phyloP scores from a whole-genome alignment of 1,140 invertebrate species.

The Brachionus paranguensis region DNA sequence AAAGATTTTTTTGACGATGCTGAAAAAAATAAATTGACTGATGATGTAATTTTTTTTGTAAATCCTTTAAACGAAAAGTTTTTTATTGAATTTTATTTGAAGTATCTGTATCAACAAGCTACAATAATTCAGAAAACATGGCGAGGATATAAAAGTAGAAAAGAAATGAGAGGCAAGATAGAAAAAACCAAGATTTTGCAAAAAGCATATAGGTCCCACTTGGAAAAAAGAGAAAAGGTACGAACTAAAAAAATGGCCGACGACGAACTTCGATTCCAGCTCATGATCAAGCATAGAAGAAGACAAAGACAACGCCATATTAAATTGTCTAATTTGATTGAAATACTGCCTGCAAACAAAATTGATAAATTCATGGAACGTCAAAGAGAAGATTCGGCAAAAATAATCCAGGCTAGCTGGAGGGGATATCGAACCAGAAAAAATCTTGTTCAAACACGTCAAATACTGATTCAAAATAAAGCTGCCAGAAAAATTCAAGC shows the following conservation, averaged over 20 bases:
- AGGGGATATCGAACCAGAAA: not conserved
- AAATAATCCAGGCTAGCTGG: not conserved
- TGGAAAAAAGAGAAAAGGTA: not conserved
- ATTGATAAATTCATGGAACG: conserved; percentile 8
- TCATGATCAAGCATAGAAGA: not conserved
- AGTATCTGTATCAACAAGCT: not conserved
- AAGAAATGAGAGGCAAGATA: not conserved
- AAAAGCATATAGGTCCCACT: not conserved
- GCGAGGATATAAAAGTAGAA: not conserved
- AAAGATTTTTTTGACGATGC: not conserved
- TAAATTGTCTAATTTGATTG: not conserved
- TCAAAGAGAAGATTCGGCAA: not conserved
- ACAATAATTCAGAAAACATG: not conserved
- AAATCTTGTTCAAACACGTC: not conserved
- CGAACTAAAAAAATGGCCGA: not conserved
- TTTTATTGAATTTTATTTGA: no score
- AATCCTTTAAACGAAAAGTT: not conserved
- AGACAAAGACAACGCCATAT: conserved; percentile 19
- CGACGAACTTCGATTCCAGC: not conserved
- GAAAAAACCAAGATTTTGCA: not conserved
- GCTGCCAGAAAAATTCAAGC: not conserved
- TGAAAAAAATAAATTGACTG: not conserved
- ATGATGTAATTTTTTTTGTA: not conserved
- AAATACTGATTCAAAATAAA: not conserved
- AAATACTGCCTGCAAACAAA: conserved; percentile 22